These are phyloP conservation scores for Gallinago undulata DNA, from an alignment of 2,113 vertebrate genomes.

Conservation along the genomic window DNA sequence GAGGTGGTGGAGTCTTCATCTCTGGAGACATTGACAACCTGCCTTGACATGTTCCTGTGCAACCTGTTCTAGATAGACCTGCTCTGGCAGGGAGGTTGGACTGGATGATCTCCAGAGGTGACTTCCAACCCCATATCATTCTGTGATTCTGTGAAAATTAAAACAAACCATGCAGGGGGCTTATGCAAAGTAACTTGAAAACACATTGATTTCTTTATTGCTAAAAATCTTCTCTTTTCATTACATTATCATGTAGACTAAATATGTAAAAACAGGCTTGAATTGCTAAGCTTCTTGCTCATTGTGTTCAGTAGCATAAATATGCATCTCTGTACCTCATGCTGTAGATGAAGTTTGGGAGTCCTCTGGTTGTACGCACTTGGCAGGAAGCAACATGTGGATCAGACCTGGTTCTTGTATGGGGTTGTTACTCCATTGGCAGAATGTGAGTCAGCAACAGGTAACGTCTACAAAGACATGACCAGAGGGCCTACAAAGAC, in stretches of 20 bases:
- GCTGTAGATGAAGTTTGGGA: neutral
- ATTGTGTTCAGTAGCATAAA: neutral
- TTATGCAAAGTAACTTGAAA: neutral
- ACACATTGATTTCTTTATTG: neutral
- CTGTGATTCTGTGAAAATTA: neutral
- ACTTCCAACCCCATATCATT: too few relatives aligned
- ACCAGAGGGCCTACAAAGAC: neutral
- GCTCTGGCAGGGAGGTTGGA: too few relatives aligned
- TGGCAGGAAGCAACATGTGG: neutral
- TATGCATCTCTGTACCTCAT: neutral
- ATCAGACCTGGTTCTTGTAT: neutral
- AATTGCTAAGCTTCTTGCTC: neutral
- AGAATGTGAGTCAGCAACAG: slow-evolving; percentile 22
- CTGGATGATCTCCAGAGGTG: too few relatives aligned
- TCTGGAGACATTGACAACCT: too few relatives aligned
- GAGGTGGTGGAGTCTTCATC: too few relatives aligned
- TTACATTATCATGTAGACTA: neutral
- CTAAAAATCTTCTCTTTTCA: neutral
- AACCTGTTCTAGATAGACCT: too few relatives aligned
- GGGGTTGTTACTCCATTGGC: neutral
- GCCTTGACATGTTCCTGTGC: too few relatives aligned
- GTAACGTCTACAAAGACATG: neutral
- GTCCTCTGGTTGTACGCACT: neutral
- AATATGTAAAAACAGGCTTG: neutral
- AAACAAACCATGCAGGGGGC: neutral